These are phyloP conservation scores for Triplophysa rosa DNA, from an alignment of 2,113 vertebrate species.

Conservation along the genomic window DNA sequence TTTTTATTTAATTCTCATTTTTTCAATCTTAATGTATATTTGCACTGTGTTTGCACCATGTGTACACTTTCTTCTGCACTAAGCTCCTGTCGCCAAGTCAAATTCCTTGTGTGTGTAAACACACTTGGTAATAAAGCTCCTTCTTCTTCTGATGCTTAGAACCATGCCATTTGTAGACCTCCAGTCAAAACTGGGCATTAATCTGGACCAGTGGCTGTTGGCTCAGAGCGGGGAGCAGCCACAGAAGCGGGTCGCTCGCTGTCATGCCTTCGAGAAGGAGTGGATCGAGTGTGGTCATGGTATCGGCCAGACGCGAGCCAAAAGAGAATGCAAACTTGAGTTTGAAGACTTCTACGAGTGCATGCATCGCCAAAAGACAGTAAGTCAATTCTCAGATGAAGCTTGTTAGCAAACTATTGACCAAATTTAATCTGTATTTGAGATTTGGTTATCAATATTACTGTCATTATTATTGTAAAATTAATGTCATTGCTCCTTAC, in stretches of 20 bases:
- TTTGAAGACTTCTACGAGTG: slow-evolving; percentile 90
- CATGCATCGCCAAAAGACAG: slow-evolving; percentile 80
- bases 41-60: too few species aligned
- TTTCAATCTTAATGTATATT: too few species aligned
- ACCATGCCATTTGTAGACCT: slow-evolving; percentile 87
- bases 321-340: slow-evolving; percentile 84
- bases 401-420: neutral
- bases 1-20: too few species aligned
- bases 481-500: slow-evolving; percentile 38
- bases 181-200: slow-evolving; percentile 79
- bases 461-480: slow-evolving; percentile 6
- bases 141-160: slow-evolving; percentile 40
- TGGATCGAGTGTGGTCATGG: slow-evolving; percentile 88
- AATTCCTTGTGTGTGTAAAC: too few species aligned
- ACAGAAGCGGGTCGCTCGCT: slow-evolving; percentile 60
- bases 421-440: neutral
- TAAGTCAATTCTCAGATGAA: slow-evolving; percentile 21
- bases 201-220: slow-evolving; percentile 80
- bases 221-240: slow-evolving; percentile 80
- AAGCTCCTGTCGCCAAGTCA: too few species aligned
- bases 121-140: too few species aligned
- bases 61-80: too few species aligned
- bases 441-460: neutral
- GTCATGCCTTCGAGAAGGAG: slow-evolving; percentile 93
- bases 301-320: slow-evolving; percentile 82